Conservation (phyloP, 2,797 vertebrate genomes). For the Acropternis orthonyx region DNA sequence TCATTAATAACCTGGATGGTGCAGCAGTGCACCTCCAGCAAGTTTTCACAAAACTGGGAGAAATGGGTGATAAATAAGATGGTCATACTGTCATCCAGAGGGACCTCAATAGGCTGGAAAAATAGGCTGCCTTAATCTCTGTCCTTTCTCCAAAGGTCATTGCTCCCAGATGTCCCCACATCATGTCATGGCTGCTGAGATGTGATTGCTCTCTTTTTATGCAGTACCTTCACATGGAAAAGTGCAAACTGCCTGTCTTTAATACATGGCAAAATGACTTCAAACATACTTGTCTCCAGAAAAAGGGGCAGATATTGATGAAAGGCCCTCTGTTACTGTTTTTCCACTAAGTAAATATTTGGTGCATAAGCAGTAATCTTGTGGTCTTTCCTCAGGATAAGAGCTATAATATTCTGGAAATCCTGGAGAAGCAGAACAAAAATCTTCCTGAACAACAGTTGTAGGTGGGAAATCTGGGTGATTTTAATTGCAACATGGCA, state of each 20-base stretch:
- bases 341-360: not conserved
- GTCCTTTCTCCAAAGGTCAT: not conserved
- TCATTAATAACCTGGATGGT: not conserved
- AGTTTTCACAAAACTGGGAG: not conserved
- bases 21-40: not conserved
- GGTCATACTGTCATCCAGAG: not conserved
- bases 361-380: not conserved
- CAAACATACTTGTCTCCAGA: not conserved
- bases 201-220: not conserved
- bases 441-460: not conserved
- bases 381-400: not conserved
- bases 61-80: not conserved
- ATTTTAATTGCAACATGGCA: not conserved
- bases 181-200: not conserved
- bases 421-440: not conserved
- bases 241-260: not conserved
- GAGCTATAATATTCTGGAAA: not conserved
- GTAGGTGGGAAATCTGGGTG: not conserved
- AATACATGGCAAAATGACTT: not conserved
- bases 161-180: not conserved
- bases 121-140: not conserved
- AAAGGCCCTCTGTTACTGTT: not conserved
- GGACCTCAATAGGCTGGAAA: not conserved
- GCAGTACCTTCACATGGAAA: not conserved
- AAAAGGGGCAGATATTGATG: not conserved